These are phyloP conservation scores for Anadara kagoshimensis DNA, from an alignment of 1,140 invertebrate genomes.

Conservation along the genomic window DNA sequence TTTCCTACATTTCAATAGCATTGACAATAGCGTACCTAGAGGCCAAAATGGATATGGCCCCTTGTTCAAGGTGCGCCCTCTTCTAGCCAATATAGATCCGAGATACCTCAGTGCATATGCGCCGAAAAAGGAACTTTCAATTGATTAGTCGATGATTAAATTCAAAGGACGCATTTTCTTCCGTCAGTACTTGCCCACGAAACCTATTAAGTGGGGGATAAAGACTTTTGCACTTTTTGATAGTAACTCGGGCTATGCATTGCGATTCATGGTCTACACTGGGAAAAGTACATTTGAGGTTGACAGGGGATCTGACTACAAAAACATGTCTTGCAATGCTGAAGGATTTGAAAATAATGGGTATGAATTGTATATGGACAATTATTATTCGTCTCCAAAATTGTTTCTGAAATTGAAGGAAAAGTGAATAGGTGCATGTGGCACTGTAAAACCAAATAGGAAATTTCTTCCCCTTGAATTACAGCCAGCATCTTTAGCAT, in stretches of 20 bases:
- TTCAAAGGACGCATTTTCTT: conserved; percentile 59
- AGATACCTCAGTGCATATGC: conserved; percentile 4
- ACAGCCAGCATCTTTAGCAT: not conserved
- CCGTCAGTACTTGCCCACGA: conserved; percentile 71
- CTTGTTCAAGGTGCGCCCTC: conserved; percentile 25
- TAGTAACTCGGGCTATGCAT: conserved; percentile 35
- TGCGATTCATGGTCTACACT: conserved; percentile 5
- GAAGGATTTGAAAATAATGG: not conserved
- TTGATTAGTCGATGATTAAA: conserved; percentile 59
- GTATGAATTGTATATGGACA: conserved; percentile 14
- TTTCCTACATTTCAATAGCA: conserved; percentile 30
- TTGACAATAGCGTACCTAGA: conserved; percentile 3
- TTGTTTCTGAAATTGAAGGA: not conserved
- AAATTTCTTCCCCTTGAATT: not conserved
- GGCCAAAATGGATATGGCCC: conserved; percentile 17
- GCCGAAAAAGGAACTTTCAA: conserved; percentile 35
- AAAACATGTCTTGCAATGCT: not conserved
- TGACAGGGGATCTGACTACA: not conserved
- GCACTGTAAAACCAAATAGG: conserved; percentile 7
- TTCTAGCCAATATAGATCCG: conserved; percentile 13
- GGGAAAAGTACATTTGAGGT: not conserved
- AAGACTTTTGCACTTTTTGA: conserved; percentile 65
- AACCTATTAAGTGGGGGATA: conserved; percentile 73
- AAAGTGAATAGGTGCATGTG: conserved; percentile 6
- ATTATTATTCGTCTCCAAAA: not conserved